These are phyloP conservation scores for Bos taurus DNA, from an alignment of 2,113 vertebrate species.

Conservation along the genomic window ARS-UCD2.0 NC_037331.1:112657001-112657500, in stretches of 20 bases:
- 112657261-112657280: constrained; percentile 52
- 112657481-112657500: accelerated
- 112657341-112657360: constrained; percentile 75
- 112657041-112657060: background rate
- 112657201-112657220: background rate
- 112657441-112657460: background rate
- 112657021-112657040: background rate
- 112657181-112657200: background rate
- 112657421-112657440: background rate
- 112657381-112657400: accelerated
- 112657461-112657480: accelerated
- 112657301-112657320: constrained; percentile 83
- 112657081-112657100: background rate
- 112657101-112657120: background rate
- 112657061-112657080: background rate
- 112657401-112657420: background rate
- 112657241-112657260: background rate
- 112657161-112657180: accelerated
- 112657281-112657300: constrained; percentile 77
- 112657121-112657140: accelerated
- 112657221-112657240: background rate
- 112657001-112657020: background rate
- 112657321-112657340: constrained; percentile 78
- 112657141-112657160: background rate
- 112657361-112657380: constrained; percentile 88